Evolutionary conservation across 2,888 invertebrate genomes (phyloP), one percentile per base, ranked within the genome.

Genomic region (Blera fallax): DNA sequence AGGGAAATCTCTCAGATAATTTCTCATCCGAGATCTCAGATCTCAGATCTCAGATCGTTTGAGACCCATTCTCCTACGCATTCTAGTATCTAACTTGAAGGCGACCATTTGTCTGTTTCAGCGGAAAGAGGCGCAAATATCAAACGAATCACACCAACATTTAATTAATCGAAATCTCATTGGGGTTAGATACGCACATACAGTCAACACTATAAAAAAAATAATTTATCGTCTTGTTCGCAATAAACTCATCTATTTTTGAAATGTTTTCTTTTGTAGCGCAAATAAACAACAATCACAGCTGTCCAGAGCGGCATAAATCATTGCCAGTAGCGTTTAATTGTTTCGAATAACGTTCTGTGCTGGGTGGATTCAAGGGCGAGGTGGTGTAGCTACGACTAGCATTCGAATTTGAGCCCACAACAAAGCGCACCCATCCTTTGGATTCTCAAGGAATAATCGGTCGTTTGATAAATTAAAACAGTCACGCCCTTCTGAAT

Each of bases 91-190:
- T 14, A 2, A 18, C 16, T 58, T 16, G 37, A 58, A 40, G 60
- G 60, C 21, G 60, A 60, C 60, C 8, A 40, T 60, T 21, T 60
- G 60, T 60, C 60, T 60, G 60, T 40, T 60, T 11, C 16, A 24
- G n/a, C 40, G 2, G 14, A 40, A 14, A 2, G 21, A 29, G 29
- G 8, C 34, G 18, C 14, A 32, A 6, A 54, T 54, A 40, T 60
- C 60, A 60, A 40, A 60, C 24, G 21, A 10, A 24, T 8, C 21
- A 27, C 60, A 60, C 40, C 18, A 37, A 37, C n/a, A n/a, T 10
- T 58, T 58, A 40, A 60, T 40, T 60, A 37, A 60, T 40, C 27
- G 40, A 40, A 40, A n/a, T 60, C 40, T 3, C 60, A 60, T 40
- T 60, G n/a, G 40, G 60, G 60, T 40, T 60, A 43, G 21, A 60